These are phyloP conservation scores for Kryphioiulus occultus DNA, from an alignment of 2,888 invertebrate species.

Conservation along the genomic window DNA sequence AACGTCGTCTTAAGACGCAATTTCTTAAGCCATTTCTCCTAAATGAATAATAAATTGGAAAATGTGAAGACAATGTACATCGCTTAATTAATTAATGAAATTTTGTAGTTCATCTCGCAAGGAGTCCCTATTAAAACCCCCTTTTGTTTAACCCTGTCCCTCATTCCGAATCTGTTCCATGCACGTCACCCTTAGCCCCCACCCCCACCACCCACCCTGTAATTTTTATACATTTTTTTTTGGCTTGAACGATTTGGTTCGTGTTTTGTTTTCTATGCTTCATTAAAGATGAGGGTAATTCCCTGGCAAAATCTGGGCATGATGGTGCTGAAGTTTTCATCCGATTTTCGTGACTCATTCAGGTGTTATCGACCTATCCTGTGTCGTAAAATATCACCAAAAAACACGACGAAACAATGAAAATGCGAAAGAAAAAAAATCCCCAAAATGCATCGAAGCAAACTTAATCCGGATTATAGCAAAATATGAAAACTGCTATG, in stretches of 20 bases:
- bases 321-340: background rate
- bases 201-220: background rate
- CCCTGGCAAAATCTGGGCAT: background rate
- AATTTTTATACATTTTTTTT: background rate
- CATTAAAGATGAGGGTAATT: conserved; percentile 23
- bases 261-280: background rate
- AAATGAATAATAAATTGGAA: conserved; percentile 23
- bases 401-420: background rate
- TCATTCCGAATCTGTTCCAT: background rate
- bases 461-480: background rate
- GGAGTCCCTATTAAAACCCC: background rate
- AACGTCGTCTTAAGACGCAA: background rate
- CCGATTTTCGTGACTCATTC: background rate
- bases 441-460: background rate
- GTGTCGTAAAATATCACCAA: background rate
- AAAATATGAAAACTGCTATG: background rate
- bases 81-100: conserved; percentile 23
- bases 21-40: background rate
- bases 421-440: background rate
- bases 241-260: background rate
- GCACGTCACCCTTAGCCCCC: background rate
- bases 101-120: background rate
- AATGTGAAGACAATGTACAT: conserved; percentile 9
- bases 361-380: background rate
- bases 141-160: background rate